phyloP scores from a whole-genome alignment of 2,113 vertebrate species.

The Gobiocypris rarus region DNA sequence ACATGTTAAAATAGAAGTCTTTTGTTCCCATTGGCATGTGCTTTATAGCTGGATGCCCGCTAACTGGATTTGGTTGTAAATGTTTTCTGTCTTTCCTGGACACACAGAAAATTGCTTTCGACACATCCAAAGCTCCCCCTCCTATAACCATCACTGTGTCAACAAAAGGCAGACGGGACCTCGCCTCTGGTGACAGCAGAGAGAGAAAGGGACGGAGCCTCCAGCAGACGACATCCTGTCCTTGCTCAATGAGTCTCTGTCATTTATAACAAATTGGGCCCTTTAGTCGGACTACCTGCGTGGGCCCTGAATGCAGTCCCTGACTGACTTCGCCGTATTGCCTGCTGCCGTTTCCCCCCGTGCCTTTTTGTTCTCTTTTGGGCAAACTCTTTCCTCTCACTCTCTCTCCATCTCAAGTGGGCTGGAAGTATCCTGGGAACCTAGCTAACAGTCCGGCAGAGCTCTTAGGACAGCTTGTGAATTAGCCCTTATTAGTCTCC shows the following conservation, averaged over 20 bases:
- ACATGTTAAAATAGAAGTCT: conserved; percentile 48
- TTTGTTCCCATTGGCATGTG: conserved; percentile 29
- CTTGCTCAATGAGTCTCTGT: conserved; percentile 56
- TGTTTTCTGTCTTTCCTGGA: conserved; percentile 45
- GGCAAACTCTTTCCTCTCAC: conserved; percentile 44
- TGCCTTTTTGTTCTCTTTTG: conserved; percentile 49
- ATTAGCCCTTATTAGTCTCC: conserved; percentile 66
- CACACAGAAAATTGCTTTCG: conserved; percentile 45
- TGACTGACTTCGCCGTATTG: conserved; percentile 43
- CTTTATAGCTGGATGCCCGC: conserved; percentile 30
- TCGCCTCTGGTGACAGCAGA: conserved; percentile 32
- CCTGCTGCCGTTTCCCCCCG: not conserved
- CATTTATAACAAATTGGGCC: conserved; percentile 61
- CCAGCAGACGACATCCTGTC: conserved; percentile 53
- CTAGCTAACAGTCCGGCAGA: conserved; percentile 53
- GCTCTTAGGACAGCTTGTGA: conserved; percentile 57
- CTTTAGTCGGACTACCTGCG: conserved; percentile 58
- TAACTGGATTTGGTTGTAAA: conserved; percentile 53
- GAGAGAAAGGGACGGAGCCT: conserved; percentile 33
- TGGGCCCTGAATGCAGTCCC: conserved; percentile 58
- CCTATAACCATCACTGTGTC: conserved; percentile 38
- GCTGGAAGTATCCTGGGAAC: conserved; percentile 63
- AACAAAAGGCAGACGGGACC: conserved; percentile 54
- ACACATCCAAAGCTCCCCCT: conserved; percentile 34
- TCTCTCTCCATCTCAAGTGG: conserved; percentile 57